Evolutionary conservation across 2,113 vertebrate genomes (phyloP).

Genomic region (Oryzias curvinotus): DNA sequence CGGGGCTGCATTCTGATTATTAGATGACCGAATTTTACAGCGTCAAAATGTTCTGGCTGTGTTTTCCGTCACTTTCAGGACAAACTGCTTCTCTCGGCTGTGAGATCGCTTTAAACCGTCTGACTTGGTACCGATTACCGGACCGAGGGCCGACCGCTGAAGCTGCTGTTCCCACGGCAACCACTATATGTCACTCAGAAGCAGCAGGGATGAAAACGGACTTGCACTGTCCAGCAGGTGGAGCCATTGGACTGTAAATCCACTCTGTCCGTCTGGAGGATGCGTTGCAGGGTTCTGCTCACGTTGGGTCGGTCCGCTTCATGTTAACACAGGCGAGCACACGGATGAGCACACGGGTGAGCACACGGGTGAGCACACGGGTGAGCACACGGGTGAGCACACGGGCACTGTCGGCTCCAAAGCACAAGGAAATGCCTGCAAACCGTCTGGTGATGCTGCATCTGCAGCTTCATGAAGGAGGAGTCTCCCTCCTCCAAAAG

Average conservation of each 20-base stretch:
- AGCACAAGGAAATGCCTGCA: too few relatives aligned
- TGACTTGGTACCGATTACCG: too few relatives aligned
- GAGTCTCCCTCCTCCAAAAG: constrained; percentile 21
- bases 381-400: constrained; percentile 27
- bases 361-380: constrained; percentile 34
- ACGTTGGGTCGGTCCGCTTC: constrained; percentile 1
- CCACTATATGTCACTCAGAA: background rate
- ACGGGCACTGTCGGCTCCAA: constrained; percentile 64
- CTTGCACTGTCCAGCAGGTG: constrained; percentile 15
- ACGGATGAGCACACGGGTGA: constrained; percentile 2
- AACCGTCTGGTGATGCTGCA: constrained; percentile 15
- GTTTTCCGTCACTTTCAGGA: too few relatives aligned
- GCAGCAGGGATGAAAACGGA: background rate
- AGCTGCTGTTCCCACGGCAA: background rate
- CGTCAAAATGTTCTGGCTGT: too few relatives aligned
- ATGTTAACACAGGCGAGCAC: constrained; percentile 32
- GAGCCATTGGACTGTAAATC: background rate
- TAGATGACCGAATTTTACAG: too few relatives aligned
- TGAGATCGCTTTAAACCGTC: too few relatives aligned
- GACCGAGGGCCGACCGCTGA: background rate
- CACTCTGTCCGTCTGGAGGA: background rate
- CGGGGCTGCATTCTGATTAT: too few relatives aligned
- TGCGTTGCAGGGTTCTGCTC: background rate
- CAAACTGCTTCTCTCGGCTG: too few relatives aligned
- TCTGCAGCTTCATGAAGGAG: constrained; percentile 4